phyloP scores from a whole-genome alignment of 2,888 invertebrate genomes.

The Leptopilina syphax region DNA sequence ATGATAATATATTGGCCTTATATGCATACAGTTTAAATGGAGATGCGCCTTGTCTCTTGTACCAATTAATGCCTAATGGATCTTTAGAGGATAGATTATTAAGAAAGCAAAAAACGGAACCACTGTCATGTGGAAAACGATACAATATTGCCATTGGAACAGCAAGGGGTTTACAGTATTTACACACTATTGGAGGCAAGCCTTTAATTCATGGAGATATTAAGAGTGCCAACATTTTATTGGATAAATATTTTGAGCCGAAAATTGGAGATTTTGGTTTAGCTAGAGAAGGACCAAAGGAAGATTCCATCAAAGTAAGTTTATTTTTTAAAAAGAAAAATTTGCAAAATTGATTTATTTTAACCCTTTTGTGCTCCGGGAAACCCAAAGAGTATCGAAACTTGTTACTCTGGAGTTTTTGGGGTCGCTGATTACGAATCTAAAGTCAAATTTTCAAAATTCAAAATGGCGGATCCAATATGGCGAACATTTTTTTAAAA shows the following conservation, averaged over 20 bases:
- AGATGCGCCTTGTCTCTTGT: conserved; percentile 91
- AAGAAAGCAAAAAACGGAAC: conserved; percentile 77
- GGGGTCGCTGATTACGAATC: too few relatives aligned
- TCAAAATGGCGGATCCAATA: too few relatives aligned
- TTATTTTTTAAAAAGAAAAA: background rate
- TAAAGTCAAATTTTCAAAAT: too few relatives aligned
- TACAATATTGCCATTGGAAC: conserved; percentile 90
- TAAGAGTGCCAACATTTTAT: conserved; percentile 95
- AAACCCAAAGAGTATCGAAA: too few relatives aligned
- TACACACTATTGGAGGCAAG: conserved; percentile 88
- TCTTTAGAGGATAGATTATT: conserved; percentile 90
- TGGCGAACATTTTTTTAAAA: too few relatives aligned
- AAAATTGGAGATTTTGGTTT: conserved; percentile 98
- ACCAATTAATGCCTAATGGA: conserved; percentile 95
- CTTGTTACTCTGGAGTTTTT: too few relatives aligned
- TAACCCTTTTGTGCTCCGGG: too few relatives aligned
- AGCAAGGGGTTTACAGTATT: conserved; percentile 92
- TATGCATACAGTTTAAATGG: conserved; percentile 91
- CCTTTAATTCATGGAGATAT: conserved; percentile 97
- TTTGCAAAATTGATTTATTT: too few relatives aligned
- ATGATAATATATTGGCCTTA: conserved; percentile 93
- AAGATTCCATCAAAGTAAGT: conserved; percentile 78
- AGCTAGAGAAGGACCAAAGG: conserved; percentile 86
- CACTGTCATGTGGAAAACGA: conserved; percentile 88
- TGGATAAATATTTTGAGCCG: conserved; percentile 91